Conservation (phyloP, 2,888 invertebrate species). For the Bellardia bayeri region DNA sequence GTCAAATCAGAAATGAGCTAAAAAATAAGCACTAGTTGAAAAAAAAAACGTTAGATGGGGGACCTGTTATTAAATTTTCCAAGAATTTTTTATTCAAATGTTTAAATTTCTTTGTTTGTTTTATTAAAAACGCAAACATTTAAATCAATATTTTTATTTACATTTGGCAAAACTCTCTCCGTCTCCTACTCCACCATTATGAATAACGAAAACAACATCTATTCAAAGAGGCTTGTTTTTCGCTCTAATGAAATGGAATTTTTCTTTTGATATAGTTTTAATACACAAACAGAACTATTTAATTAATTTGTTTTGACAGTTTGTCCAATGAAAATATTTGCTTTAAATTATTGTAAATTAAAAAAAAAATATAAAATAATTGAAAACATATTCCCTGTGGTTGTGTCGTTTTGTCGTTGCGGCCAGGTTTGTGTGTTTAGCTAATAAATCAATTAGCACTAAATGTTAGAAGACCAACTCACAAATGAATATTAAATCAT, state of each 20-base stretch:
- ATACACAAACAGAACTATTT: background rate
- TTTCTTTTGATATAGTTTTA: constrained; percentile 2
- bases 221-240: background rate
- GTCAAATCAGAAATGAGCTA: too few relatives aligned
- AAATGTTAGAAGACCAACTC: background rate
- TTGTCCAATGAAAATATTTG: constrained; percentile 47
- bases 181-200: background rate
- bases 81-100: too few relatives aligned
- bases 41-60: too few relatives aligned
- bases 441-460: constrained; percentile 63
- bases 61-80: too few relatives aligned
- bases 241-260: background rate
- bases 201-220: background rate
- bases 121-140: too few relatives aligned
- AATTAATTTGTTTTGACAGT: constrained; percentile 18
- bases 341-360: background rate
- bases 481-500: background rate
- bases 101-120: too few relatives aligned
- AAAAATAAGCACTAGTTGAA: too few relatives aligned
- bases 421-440: constrained; percentile 23
- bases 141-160: too few relatives aligned
- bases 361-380: background rate
- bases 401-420: constrained; percentile 5
- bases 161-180: background rate
- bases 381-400: background rate